phyloP scores from a whole-genome alignment of 2,797 vertebrate genomes.

The Pterois miles region DNA sequence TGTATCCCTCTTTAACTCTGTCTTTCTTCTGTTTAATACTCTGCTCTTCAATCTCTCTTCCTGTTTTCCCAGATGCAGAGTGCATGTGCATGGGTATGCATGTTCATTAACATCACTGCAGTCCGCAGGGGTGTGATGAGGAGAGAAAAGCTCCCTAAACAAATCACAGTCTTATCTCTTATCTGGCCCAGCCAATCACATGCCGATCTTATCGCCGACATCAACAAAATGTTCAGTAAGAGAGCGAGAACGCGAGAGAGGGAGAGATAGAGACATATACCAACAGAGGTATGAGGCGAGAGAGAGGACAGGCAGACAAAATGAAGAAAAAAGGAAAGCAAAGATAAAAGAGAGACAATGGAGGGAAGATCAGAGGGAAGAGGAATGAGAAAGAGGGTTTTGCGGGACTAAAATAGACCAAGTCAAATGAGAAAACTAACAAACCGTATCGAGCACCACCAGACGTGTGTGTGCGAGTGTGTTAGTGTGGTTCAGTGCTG shows the following conservation, averaged over 20 bases:
- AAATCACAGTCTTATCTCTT: constrained; percentile 57
- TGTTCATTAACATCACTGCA: constrained; percentile 43
- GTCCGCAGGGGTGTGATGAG: constrained; percentile 43
- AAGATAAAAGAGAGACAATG: constrained; percentile 61
- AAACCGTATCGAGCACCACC: constrained; percentile 59
- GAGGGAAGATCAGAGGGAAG: constrained; percentile 54
- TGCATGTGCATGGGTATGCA: constrained; percentile 17
- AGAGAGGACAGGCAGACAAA: constrained; percentile 13
- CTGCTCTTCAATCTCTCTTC: background rate
- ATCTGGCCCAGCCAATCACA: constrained; percentile 69
- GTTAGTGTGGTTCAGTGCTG: constrained; percentile 46
- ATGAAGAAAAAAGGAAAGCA: constrained; percentile 16
- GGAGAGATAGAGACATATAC: constrained; percentile 10
- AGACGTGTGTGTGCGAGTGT: constrained; percentile 12
- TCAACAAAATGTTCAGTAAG: constrained; percentile 49
- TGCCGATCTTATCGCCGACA: constrained; percentile 61
- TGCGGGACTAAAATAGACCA: constrained; percentile 71
- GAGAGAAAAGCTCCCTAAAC: constrained; percentile 53
- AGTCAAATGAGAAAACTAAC: constrained; percentile 73
- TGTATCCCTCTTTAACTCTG: constrained; percentile 9
- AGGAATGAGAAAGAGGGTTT: constrained; percentile 56
- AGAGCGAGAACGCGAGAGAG: background rate
- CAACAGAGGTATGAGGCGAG: constrained; percentile 14
- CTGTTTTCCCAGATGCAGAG: background rate
- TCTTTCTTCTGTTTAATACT: background rate